Evolutionary conservation across 2,797 vertebrate species (phyloP), one percentile per base, ranked within the genome.

Genomic region (Gymnoscopelus microlampas): DNA sequence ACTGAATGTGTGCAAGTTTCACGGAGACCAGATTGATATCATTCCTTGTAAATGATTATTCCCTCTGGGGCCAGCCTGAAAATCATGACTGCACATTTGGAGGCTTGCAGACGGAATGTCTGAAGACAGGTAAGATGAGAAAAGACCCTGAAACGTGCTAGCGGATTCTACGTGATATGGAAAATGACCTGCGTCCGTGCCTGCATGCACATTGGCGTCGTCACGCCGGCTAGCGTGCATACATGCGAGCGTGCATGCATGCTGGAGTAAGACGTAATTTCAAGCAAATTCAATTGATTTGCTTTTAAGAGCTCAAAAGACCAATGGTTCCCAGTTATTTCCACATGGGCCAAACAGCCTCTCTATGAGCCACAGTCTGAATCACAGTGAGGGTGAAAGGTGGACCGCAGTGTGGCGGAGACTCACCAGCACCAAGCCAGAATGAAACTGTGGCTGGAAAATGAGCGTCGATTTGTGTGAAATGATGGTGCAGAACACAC

Each of bases 391-490:
- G 32, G 44, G 35, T 35, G 58, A 35, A 35, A 60, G 23, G 54
- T 8, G 53, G 53, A 48, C 48, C 24, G 48, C 26, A 26, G 58
- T 39, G 53, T 6, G 44, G 53, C 53, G 3, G 4, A 50, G 54
- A 23, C 10, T 49, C 3, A 1, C 23, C 13, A 15, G 24, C 66
- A 63, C 9, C 1, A 10, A 55, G 58, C 50, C 67, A 63, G 19
- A 39, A 29, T 78, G 68, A 78, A 71, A 70, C 58, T 58, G 9
- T 9, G n/a, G 66, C 66, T 59, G 32, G 53, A 55, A 29, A 73
- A 24, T 29, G 48, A 35, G 24, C 3, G 23, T 54, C 60, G 53
- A 81, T 73, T 79, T 84, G 60, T 69, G 60, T 60, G 49, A 87
- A 82, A 74, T 62, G 15, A 79, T 63, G 66, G 54, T 70, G 26